Conservation (phyloP, 2,797 vertebrate genomes). For the Eospalax fontanierii region DNA sequence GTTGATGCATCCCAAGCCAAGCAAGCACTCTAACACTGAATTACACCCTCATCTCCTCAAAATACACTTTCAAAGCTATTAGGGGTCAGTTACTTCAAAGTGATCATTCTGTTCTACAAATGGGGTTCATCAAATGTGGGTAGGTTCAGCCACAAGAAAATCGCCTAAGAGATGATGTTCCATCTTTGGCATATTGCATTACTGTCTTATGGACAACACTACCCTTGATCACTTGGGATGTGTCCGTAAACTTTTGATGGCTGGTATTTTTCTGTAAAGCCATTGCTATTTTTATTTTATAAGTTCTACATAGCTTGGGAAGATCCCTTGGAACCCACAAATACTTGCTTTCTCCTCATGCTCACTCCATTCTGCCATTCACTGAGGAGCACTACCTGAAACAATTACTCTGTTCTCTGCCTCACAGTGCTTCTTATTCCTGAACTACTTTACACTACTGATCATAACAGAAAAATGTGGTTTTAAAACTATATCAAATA, state of each 20-base stretch:
- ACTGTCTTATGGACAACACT: neutral
- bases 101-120: neutral
- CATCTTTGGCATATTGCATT: neutral
- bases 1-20: neutral
- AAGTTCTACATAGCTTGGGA: neutral
- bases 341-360: slow-evolving; percentile 38
- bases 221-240: neutral
- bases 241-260: neutral
- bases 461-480: neutral
- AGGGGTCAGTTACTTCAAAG: neutral
- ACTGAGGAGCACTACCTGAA: neutral
- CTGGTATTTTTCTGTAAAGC: neutral
- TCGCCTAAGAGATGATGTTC: neutral
- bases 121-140: neutral
- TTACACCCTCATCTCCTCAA: neutral
- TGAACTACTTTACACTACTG: slow-evolving; percentile 21
- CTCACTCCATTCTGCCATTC: neutral
- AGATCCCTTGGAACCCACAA: slow-evolving; percentile 5
- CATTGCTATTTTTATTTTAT: neutral
- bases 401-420: neutral
- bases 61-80: neutral
- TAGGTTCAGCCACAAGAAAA: neutral
- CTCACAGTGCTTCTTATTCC: slow-evolving; percentile 7
- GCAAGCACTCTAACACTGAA: neutral
- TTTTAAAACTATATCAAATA: slow-evolving; percentile 65